A percentile compares a stretch with the other conserved stretches of the same genome.
Conservation (phyloP, 2,113 vertebrate genomes). For the Hippocampus abdominalis region DNA sequence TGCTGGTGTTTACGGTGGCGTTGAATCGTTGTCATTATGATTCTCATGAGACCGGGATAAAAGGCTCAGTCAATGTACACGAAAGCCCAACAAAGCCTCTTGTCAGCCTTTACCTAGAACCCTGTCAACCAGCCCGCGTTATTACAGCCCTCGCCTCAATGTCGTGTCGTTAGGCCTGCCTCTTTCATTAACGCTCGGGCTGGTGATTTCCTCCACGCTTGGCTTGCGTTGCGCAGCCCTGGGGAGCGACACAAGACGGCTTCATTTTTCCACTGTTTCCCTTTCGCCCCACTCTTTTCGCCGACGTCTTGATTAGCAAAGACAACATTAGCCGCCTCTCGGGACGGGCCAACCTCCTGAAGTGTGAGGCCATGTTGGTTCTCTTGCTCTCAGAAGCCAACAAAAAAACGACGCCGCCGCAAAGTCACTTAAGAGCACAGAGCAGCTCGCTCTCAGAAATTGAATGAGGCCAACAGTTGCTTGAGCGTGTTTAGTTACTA, state of each 20-base stretch:
- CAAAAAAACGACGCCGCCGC: not conserved
- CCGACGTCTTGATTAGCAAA: constrained; percentile 54
- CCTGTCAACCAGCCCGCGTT: not conserved
- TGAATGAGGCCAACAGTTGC: not conserved
- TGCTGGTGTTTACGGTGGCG: not conserved
- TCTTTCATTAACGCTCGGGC: constrained; percentile 5
- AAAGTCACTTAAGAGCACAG: not conserved
- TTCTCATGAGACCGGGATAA: not conserved
- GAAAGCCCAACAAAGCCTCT: not conserved
- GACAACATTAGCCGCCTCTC: constrained; percentile 43
- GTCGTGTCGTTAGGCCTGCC: not conserved
- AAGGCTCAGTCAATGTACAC: not conserved
- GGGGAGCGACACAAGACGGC: constrained; percentile 36
- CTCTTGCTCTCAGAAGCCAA: not conserved
- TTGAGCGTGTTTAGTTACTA: constrained; percentile 1
- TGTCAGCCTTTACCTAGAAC: not conserved
- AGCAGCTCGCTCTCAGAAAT: constrained; percentile 1
- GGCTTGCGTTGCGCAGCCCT: constrained; percentile 33
- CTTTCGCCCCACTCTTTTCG: constrained; percentile 21
- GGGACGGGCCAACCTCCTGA: constrained; percentile 30
- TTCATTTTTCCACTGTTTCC: constrained; percentile 40
- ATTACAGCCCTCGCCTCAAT: not conserved
- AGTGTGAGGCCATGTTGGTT: constrained; percentile 22
- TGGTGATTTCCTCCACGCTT: constrained; percentile 36
- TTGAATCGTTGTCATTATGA: not conserved